Evolutionary conservation across 2,888 invertebrate genomes (phyloP).

Genomic region (Nephrotoma guestfalica): DNA sequence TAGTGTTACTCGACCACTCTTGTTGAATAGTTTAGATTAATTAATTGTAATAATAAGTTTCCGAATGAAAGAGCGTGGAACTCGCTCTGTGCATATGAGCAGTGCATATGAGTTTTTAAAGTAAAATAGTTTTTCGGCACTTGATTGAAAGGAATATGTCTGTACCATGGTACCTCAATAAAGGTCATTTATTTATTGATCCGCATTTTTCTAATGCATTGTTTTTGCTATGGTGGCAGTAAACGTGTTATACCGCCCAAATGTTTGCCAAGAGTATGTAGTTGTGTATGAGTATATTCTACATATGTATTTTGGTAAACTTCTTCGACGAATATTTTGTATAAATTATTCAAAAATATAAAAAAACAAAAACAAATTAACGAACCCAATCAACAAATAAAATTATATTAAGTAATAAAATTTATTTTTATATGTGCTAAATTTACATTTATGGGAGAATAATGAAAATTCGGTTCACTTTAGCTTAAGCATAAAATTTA

Average conservation of each 20-base stretch:
- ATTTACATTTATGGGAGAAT: not conserved
- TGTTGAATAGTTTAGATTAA: too few relatives aligned
- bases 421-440: not conserved
- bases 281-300: not conserved
- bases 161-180: too few relatives aligned
- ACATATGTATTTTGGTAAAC: not conserved
- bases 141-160: too few relatives aligned
- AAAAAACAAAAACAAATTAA: not conserved
- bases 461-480: not conserved
- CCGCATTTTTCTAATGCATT: too few relatives aligned
- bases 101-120: too few relatives aligned
- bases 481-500: not conserved
- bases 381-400: not conserved
- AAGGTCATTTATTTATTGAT: too few relatives aligned
- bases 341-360: not conserved
- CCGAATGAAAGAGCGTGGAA: too few relatives aligned
- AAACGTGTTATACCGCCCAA: not conserved
- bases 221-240: too few relatives aligned
- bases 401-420: not conserved
- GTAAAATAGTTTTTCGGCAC: too few relatives aligned
- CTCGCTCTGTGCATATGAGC: too few relatives aligned
- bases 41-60: too few relatives aligned
- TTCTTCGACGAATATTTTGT: not conserved
- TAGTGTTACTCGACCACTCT: too few relatives aligned
- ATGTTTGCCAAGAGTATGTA: not conserved